Evolutionary conservation across 1,140 invertebrate species (phyloP).

Genomic region (Drosophila lacteicornis): DNA sequence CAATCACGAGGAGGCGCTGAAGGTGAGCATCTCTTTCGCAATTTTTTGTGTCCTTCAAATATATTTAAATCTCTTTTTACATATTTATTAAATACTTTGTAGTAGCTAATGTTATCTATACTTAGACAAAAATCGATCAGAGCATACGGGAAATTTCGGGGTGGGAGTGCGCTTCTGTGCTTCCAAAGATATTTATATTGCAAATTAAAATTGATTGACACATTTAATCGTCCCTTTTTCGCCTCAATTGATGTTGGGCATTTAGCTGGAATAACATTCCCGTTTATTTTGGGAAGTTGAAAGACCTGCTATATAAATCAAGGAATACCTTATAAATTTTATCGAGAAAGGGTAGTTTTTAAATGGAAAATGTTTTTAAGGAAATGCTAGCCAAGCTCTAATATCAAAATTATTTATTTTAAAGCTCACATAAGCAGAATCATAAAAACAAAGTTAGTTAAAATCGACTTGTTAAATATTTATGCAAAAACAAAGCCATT

Average conservation of each 20-base stretch:
- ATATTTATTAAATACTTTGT: conserved; percentile 53
- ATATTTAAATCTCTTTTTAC: conserved; percentile 42
- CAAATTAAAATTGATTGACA: conserved; percentile 21
- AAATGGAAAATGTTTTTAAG: neutral
- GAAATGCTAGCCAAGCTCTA: fast-evolving
- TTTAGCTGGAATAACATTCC: neutral
- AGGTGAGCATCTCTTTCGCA: conserved; percentile 87
- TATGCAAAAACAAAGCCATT: neutral
- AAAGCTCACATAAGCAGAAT: too few relatives aligned
- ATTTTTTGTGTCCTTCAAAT: conserved; percentile 4
- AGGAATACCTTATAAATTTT: neutral
- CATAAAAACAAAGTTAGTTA: too few relatives aligned
- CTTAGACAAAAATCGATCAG: conserved; percentile 64
- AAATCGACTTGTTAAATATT: too few relatives aligned
- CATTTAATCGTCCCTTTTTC: neutral
- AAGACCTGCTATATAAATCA: neutral
- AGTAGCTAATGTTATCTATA: conserved; percentile 66
- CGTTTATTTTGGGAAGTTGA: neutral
- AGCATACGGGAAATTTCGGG: conserved; percentile 44
- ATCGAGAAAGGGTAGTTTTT: neutral
- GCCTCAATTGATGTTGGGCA: neutral
- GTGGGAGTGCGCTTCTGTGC: neutral
- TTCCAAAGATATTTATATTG: conserved; percentile 7
- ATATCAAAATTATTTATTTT: neutral
- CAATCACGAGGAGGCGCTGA: conserved; percentile 94